Percentiles rank a stretch among this genome's conserved stretches.
Evolutionary conservation across 1,140 invertebrate genomes (phyloP).

Genomic region (Pinna nobilis): DNA sequence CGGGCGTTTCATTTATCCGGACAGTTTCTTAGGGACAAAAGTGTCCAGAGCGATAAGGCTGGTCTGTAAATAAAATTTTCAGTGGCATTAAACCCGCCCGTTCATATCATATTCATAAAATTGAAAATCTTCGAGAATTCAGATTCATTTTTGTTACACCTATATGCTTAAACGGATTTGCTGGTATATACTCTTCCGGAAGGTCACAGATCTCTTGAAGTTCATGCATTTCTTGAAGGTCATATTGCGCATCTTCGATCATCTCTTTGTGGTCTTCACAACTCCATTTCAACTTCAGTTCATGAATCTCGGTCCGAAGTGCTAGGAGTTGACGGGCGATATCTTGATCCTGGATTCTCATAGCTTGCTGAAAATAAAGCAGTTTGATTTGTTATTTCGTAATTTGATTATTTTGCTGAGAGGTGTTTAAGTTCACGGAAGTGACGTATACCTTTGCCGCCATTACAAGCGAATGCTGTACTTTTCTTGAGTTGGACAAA

Average conservation of each 20-base stretch:
- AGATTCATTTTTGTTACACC: slow-evolving; percentile 28
- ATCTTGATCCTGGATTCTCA: slow-evolving; percentile 18
- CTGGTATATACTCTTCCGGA: slow-evolving; percentile 1
- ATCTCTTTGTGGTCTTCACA: slow-evolving; percentile 33
- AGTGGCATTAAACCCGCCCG: too few species aligned
- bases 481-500: too few species aligned
- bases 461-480: too few species aligned
- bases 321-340: slow-evolving; percentile 14
- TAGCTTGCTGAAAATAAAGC: slow-evolving; percentile 15
- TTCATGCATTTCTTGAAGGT: slow-evolving; percentile 24
- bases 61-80: too few species aligned
- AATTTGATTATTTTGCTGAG: too few species aligned
- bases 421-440: too few species aligned
- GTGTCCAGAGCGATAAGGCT: too few species aligned
- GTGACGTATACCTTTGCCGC: too few species aligned
- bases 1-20: too few species aligned
- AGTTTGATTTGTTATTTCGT: too few species aligned
- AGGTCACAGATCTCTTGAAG: slow-evolving; percentile 30
- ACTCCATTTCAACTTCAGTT: slow-evolving; percentile 17
- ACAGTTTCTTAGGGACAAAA: too few species aligned
- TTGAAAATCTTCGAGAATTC: slow-evolving; percentile 17
- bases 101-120: slow-evolving; percentile 10
- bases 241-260: slow-evolving; percentile 23
- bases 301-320: slow-evolving; percentile 23
- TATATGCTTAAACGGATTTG: slow-evolving; percentile 22